Evolutionary conservation across 1,140 invertebrate species (phyloP).

Genomic region (Lordiphosa clarofinis): DNA sequence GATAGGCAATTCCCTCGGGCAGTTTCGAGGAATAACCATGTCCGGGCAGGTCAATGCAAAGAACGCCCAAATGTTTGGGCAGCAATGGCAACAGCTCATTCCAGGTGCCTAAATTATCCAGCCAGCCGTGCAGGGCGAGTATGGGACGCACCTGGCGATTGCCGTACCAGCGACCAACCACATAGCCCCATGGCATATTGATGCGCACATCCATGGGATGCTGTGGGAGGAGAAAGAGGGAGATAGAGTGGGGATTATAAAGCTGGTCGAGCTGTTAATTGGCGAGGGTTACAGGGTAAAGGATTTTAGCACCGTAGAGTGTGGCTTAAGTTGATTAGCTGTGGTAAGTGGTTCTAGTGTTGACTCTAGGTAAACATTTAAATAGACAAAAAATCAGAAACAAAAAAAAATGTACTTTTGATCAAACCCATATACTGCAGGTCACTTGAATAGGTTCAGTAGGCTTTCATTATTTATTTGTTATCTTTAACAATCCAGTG

Average conservation of each 20-base stretch:
- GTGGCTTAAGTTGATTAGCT: no score
- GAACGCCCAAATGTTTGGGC: constrained; percentile 82
- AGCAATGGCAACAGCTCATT: constrained; percentile 85
- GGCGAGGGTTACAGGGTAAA: constrained; percentile 21
- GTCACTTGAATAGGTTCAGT: no score
- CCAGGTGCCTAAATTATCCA: constrained; percentile 88
- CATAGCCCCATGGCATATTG: constrained; percentile 84
- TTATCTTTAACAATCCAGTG: no score
- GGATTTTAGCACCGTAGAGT: background rate
- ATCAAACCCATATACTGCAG: no score
- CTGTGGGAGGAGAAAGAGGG: constrained; percentile 12
- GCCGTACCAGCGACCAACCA: constrained; percentile 87
- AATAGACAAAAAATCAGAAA: no score
- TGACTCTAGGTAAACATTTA: no score
- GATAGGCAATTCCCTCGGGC: constrained; percentile 84
- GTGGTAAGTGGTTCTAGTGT: no score
- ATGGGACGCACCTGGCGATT: constrained; percentile 83
- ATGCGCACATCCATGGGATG: constrained; percentile 84
- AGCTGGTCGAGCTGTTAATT: constrained; percentile 38
- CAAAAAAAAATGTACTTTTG: no score
- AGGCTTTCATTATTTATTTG: no score
- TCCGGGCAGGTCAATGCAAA: constrained; percentile 86
- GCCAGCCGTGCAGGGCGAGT: constrained; percentile 88
- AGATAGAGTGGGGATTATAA: constrained; percentile 25
- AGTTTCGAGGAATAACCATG: constrained; percentile 87